Conservation (phyloP, 2,113 vertebrate genomes). For the Etia nguti region DNA sequence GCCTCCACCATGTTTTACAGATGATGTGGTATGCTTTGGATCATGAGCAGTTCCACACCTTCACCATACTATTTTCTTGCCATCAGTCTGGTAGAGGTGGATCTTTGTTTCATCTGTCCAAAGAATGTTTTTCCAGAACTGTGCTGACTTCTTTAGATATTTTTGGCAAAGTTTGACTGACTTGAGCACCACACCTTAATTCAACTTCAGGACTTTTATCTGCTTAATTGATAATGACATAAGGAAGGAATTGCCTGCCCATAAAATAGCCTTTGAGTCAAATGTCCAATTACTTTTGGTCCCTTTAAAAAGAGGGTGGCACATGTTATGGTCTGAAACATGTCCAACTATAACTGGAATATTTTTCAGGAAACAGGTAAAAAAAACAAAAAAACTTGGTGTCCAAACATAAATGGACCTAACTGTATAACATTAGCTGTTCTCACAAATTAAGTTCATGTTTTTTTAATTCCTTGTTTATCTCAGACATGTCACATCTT, state of each 20-base stretch:
- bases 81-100: neutral
- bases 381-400: neutral
- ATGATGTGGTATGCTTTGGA: neutral
- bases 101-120: neutral
- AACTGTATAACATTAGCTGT: neutral
- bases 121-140: neutral
- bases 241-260: fast-evolving
- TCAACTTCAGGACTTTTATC: neutral
- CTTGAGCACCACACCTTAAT: neutral
- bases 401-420: neutral
- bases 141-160: neutral
- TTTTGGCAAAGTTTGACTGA: neutral
- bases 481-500: neutral
- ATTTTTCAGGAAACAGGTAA: neutral
- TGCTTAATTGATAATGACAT: neutral
- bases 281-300: neutral
- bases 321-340: neutral
- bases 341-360: neutral
- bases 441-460: neutral
- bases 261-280: neutral
- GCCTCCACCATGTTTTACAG: neutral
- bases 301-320: neutral
- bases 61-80: neutral
- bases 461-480: neutral
- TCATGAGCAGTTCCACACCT: neutral